Evolutionary conservation across 1,140 invertebrate genomes (phyloP).

Genomic region (Apolygus lucorum): DNA sequence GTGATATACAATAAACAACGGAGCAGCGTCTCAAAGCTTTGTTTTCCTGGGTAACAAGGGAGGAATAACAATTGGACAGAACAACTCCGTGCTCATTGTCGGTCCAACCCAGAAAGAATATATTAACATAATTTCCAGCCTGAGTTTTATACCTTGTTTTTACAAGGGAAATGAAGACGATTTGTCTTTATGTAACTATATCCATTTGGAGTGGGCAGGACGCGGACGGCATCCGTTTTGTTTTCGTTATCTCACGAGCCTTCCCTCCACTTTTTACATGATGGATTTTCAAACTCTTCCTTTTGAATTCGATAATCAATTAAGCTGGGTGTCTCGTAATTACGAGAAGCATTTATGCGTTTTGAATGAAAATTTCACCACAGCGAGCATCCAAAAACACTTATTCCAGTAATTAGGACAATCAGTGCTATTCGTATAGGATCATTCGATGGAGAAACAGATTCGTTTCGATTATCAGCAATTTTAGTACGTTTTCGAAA

Average conservation of each 20-base stretch:
- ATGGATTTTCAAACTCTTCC: too few species aligned
- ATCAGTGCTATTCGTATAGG: too few species aligned
- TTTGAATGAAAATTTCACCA: too few species aligned
- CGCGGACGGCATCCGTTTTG: not conserved
- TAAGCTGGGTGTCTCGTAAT: too few species aligned
- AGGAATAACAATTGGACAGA: conserved; percentile 7
- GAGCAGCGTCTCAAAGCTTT: not conserved
- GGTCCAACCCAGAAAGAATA: conserved; percentile 9
- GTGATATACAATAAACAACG: conserved; percentile 16
- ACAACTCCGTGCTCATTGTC: conserved; percentile 4
- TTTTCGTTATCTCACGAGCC: not conserved
- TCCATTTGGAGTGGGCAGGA: conserved; percentile 8
- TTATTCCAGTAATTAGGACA: too few species aligned
- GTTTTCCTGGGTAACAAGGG: conserved; percentile 10
- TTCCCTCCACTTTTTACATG: too few species aligned
- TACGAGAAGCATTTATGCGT: too few species aligned
- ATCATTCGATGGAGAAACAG: too few species aligned
- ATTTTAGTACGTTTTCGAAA: too few species aligned
- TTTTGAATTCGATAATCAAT: too few species aligned
- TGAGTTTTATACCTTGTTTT: conserved; percentile 5
- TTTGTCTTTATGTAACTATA: conserved; percentile 15
- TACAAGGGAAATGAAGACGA: conserved; percentile 15
- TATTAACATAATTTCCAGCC: conserved; percentile 7
- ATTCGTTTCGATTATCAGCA: too few species aligned
- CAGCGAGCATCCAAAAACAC: too few species aligned